phyloP scores from a whole-genome alignment of 2,113 vertebrate genomes.

The Sylvietta virens region DNA sequence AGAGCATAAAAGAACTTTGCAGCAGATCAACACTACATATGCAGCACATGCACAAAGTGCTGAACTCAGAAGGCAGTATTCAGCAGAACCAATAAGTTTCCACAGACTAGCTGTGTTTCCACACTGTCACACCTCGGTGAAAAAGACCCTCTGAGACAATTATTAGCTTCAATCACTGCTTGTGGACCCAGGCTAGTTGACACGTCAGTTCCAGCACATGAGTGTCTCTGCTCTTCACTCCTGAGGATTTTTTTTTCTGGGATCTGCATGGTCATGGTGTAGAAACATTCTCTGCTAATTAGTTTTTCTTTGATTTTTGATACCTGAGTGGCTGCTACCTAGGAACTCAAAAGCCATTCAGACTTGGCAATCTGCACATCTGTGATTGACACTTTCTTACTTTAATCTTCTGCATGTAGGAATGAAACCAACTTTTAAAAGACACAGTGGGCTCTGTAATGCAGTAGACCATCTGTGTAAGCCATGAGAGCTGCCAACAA shows the following conservation, averaged over 20 bases:
- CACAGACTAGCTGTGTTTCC: not conserved
- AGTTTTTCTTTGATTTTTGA: constrained; percentile 16
- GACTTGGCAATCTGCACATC: constrained; percentile 8
- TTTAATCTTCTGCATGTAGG: constrained; percentile 36
- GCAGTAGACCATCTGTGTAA: constrained; percentile 47
- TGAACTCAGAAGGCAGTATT: not conserved
- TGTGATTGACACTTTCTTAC: constrained; percentile 33
- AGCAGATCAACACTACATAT: not conserved
- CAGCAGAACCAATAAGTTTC: not conserved
- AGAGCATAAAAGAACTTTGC: not conserved
- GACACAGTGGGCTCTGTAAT: not conserved
- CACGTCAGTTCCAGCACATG: not conserved
- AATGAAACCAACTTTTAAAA: constrained; percentile 40
- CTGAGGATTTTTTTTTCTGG: not conserved
- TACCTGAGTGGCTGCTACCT: not conserved
- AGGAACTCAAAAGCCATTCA: constrained; percentile 3
- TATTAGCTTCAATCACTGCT: not conserved
- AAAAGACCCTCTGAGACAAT: not conserved
- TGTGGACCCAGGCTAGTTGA: not conserved
- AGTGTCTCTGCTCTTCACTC: not conserved
- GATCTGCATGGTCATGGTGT: not conserved
- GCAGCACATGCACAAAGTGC: not conserved
- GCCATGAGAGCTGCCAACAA: constrained; percentile 31
- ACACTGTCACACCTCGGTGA: not conserved
- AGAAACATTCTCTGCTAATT: not conserved